Evolutionary conservation across 1,140 invertebrate species (phyloP), one percentile per base, ranked within the genome.

Genomic region (Oscheius sp.): DNA sequence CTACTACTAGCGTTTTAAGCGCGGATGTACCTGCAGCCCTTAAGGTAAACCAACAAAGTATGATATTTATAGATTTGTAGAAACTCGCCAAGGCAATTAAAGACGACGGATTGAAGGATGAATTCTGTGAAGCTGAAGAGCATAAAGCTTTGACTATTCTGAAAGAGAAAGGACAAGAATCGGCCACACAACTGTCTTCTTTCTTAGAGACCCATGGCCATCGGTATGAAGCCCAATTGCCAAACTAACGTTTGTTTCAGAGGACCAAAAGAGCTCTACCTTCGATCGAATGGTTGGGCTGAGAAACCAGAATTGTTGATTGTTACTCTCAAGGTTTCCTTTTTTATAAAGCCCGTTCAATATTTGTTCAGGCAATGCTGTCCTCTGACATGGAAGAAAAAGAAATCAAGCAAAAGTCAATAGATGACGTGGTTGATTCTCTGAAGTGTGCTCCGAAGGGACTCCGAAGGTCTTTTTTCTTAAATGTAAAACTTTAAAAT

Each of bases 161-260:
- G n/a, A 1, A 73, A 26, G 42, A 36, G 1, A 61, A 42, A 58
- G 62, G 31, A 55, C 62, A 58, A 3, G 34, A 31, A 29, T 52
- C 61, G 0, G 29, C 62, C 1, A 45, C 49, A 58, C 34, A 49
- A 2, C 26, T 55, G 15, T 15, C 20, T 29, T n/a, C 42, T 15
- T 73, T 73, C 28, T 26, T 73, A 1, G 46, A 55, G 20, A n/a
- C 59, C n/a, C 70, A 73, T 34, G 70, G 70, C 35, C 70, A 73
- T 26, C 36, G 70, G 49, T 55, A 7, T 55, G 7, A 7, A 7
- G 28, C 28, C 4, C 49, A 23, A 55, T 55, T 23, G 49, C 4
- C 7, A 7, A 4, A 4, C 4, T 55, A 23, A 4, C 15, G 23
- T 26, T 13, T 15, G 7, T 55, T 55, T 13, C 49, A 55, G 49